Conservation (phyloP, 2,113 vertebrate species). For the Catagonus wagneri region DNA sequence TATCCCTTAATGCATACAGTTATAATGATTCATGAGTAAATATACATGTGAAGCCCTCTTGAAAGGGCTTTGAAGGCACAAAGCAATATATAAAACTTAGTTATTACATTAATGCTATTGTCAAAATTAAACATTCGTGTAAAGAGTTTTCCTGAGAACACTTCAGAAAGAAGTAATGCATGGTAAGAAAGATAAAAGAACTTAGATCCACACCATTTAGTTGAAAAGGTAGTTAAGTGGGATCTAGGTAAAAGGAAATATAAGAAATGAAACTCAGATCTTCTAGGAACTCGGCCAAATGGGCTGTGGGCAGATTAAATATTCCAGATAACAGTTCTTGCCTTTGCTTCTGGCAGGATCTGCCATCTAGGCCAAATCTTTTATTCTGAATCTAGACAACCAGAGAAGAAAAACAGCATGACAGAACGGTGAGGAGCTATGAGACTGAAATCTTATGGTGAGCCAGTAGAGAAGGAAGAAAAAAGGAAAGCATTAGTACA, state of each 20-base stretch:
- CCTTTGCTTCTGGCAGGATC: conserved; percentile 32
- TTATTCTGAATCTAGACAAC: background rate
- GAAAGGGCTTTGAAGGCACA: background rate
- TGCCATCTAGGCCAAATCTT: background rate
- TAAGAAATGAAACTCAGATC: background rate
- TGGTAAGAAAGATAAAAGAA: background rate
- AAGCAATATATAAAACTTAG: background rate
- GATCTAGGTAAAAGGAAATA: conserved; percentile 5
- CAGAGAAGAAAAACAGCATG: background rate
- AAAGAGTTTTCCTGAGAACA: background rate
- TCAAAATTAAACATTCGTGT: background rate
- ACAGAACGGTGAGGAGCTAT: background rate
- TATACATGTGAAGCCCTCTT: background rate
- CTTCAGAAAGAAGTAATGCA: background rate
- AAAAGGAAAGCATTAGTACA: background rate
- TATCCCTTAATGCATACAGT: background rate
- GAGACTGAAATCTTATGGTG: background rate
- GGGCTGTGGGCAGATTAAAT: background rate
- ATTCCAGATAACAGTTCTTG: background rate
- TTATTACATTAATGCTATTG: background rate
- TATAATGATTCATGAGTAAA: background rate
- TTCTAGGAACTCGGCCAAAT: background rate
- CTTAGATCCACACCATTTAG: background rate
- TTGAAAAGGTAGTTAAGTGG: background rate
- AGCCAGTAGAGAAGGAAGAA: background rate